A percentile compares a stretch with the other conserved stretches of the same genome.
Conservation (phyloP, 2,113 vertebrate genomes). For the Elachura formosa region DNA sequence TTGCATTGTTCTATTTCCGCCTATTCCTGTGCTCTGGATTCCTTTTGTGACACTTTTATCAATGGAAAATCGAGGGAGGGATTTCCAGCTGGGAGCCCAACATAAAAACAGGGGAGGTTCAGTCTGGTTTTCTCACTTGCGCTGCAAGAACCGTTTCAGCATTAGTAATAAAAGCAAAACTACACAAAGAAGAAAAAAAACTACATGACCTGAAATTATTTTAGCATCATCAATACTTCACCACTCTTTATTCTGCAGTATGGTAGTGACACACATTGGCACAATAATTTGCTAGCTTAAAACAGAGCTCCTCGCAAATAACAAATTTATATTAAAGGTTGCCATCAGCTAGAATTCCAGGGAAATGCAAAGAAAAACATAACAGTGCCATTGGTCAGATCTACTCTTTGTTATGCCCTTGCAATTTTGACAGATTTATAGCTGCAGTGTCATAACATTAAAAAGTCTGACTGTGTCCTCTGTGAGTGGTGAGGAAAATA, state of each 20-base stretch:
- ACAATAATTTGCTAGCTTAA: background rate
- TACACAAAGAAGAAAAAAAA: background rate
- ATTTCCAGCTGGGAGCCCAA: conserved; percentile 55
- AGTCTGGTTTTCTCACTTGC: conserved; percentile 29
- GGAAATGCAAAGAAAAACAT: background rate
- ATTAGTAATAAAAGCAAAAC: conserved; percentile 15
- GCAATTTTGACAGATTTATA: background rate
- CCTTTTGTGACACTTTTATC: conserved; percentile 61
- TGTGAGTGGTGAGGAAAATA: background rate
- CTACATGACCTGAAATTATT: conserved; percentile 37
- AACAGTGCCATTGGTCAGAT: background rate
- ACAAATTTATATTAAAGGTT: background rate
- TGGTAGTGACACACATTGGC: background rate
- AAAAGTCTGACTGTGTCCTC: background rate
- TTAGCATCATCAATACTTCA: conserved; percentile 25
- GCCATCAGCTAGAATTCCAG: background rate
- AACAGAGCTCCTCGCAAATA: background rate
- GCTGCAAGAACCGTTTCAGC: background rate
- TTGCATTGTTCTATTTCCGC: conserved; percentile 44
- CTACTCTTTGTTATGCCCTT: background rate
- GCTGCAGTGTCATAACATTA: background rate
- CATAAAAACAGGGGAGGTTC: conserved; percentile 45
- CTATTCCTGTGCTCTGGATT: conserved; percentile 38
- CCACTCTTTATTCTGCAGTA: background rate
- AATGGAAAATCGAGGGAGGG: conserved; percentile 58